Conservation (phyloP, 2,113 vertebrate genomes). For the Tricholaema leucomelas region DNA sequence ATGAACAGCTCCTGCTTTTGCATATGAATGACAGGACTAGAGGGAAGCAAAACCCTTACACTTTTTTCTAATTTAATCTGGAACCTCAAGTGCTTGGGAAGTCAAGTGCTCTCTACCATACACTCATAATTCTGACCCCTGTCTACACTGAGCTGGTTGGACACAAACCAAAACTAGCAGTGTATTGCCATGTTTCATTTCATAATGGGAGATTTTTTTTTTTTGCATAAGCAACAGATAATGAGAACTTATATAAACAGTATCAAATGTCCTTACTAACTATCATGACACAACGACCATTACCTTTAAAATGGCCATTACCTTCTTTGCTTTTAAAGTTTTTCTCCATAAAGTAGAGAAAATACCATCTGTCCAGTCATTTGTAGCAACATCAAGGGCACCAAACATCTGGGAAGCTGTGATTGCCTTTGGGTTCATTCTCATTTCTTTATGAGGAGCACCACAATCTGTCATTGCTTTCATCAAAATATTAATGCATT, state of each 20-base stretch:
- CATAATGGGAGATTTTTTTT: background rate
- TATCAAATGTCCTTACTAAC: background rate
- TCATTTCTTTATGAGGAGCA: constrained; percentile 84
- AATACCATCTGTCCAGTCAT: constrained; percentile 89
- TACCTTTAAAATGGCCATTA: constrained; percentile 80
- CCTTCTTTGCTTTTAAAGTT: constrained; percentile 87
- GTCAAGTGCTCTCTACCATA: background rate
- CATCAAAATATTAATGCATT: constrained; percentile 84
- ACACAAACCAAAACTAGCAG: background rate
- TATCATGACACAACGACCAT: background rate
- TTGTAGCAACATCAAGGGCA: constrained; percentile 85
- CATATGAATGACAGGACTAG: background rate
- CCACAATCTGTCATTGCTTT: constrained; percentile 85
- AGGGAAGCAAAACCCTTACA: background rate
- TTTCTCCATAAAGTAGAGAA: constrained; percentile 89
- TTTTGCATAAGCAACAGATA: background rate
- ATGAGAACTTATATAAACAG: background rate
- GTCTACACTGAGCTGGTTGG: background rate
- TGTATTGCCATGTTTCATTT: background rate
- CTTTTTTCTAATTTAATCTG: background rate
- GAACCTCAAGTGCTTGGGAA: background rate
- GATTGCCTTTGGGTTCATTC: constrained; percentile 90
- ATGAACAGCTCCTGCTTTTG: background rate
- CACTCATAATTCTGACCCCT: background rate
- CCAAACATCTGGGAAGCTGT: constrained; percentile 89